Evolutionary conservation across 2,888 invertebrate species (phyloP).

Genomic region (Elmis aenea): DNA sequence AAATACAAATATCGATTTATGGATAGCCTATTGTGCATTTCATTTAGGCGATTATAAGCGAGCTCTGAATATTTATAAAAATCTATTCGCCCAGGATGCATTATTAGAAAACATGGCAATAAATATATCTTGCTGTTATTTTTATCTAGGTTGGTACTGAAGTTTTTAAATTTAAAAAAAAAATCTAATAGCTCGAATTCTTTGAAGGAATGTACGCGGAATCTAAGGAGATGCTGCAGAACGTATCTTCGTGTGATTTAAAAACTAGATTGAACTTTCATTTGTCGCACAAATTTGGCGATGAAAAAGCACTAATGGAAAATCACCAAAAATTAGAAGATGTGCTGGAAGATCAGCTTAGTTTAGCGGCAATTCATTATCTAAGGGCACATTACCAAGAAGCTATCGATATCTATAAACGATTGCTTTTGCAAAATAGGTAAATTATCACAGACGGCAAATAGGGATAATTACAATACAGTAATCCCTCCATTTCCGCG

Average conservation of each 20-base stretch:
- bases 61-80: slow-evolving; percentile 68
- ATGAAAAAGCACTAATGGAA: slow-evolving; percentile 78
- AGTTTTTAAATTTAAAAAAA: too few relatives aligned
- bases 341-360: slow-evolving; percentile 89
- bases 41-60: slow-evolving; percentile 91
- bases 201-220: slow-evolving; percentile 67
- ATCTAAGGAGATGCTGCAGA: slow-evolving; percentile 58
- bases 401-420: slow-evolving; percentile 97
- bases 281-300: slow-evolving; percentile 85
- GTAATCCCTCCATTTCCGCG: too few relatives aligned
- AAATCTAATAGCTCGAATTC: slow-evolving; percentile 39
- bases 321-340: slow-evolving; percentile 82
- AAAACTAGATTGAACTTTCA: slow-evolving; percentile 82
- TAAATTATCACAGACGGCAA: too few relatives aligned
- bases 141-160: slow-evolving; percentile 77
- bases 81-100: slow-evolving; percentile 50
- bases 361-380: slow-evolving; percentile 94
- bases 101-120: slow-evolving; percentile 60
- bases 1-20: slow-evolving; percentile 60
- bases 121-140: slow-evolving; percentile 91
- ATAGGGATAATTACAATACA: too few relatives aligned
- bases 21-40: slow-evolving; percentile 95
- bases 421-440: slow-evolving; percentile 87
- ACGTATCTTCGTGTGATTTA: slow-evolving; percentile 60
- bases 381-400: slow-evolving; percentile 95